phyloP scores from a whole-genome alignment of 2,888 invertebrate genomes.

The Ecdyonurus torrentis region DNA sequence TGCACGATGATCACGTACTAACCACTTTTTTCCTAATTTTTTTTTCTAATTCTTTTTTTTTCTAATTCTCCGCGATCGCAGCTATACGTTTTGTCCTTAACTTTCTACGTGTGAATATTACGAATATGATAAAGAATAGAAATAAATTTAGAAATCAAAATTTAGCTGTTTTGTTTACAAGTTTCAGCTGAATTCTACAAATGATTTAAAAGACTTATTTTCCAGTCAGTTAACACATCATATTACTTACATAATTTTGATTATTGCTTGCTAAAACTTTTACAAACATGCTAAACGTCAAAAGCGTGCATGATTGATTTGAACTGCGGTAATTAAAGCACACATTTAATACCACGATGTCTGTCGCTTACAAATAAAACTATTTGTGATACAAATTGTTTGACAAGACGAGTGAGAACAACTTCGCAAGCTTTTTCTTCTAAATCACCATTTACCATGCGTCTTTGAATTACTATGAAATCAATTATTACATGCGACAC shows the following conservation, averaged over 20 bases:
- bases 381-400: neutral
- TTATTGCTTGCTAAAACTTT: neutral
- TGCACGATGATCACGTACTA: neutral
- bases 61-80: neutral
- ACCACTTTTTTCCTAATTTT: too few relatives aligned
- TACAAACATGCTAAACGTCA: neutral
- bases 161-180: neutral
- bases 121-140: neutral
- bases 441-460: neutral
- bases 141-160: neutral
- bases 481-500: neutral
- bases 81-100: neutral
- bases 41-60: neutral
- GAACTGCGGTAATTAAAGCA: neutral
- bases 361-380: neutral
- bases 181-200: neutral
- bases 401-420: neutral
- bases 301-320: neutral
- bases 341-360: neutral
- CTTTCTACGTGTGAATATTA: neutral
- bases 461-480: neutral
- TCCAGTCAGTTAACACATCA: neutral
- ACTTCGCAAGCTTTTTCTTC: neutral
- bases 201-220: neutral
- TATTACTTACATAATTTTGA: neutral